A percentile compares a stretch with the other conserved stretches of the same genome.
Evolutionary conservation across 2,888 invertebrate genomes (phyloP).

Genomic region (Synanthedon tipuliformis): DNA sequence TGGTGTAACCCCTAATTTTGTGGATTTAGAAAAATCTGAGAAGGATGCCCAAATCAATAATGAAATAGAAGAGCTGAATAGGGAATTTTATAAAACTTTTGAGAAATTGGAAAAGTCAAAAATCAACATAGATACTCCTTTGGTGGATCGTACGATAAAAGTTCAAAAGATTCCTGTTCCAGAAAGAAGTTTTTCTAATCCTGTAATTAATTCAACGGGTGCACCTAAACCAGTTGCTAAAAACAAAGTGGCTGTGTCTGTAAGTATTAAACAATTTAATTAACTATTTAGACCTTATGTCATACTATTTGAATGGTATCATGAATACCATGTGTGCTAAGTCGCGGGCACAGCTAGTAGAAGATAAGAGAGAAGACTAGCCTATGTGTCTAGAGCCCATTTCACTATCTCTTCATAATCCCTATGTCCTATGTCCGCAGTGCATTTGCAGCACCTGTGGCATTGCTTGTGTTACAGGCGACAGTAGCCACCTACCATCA

Average conservation of each 20-base stretch:
- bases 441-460: no score
- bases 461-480: no score
- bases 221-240: conserved; percentile 48
- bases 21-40: conserved; percentile 17
- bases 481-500: no score
- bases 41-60: conserved; percentile 43
- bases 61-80: conserved; percentile 54
- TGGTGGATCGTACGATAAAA: background rate
- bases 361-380: no score
- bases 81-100: conserved; percentile 56
- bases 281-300: no score
- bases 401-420: no score
- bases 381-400: no score
- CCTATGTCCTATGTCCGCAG: no score
- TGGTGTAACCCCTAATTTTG: background rate
- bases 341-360: no score
- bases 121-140: background rate
- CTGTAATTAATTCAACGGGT: conserved; percentile 3
- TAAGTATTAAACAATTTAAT: conserved; percentile 21
- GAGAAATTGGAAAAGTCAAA: conserved; percentile 31
- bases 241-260: conserved; percentile 42
- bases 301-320: no score
- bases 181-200: background rate
- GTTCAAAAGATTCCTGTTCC: background rate
- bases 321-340: no score